Evolutionary conservation across 2,797 vertebrate genomes (phyloP).

Genomic region (Podarcis lilfordi): DNA sequence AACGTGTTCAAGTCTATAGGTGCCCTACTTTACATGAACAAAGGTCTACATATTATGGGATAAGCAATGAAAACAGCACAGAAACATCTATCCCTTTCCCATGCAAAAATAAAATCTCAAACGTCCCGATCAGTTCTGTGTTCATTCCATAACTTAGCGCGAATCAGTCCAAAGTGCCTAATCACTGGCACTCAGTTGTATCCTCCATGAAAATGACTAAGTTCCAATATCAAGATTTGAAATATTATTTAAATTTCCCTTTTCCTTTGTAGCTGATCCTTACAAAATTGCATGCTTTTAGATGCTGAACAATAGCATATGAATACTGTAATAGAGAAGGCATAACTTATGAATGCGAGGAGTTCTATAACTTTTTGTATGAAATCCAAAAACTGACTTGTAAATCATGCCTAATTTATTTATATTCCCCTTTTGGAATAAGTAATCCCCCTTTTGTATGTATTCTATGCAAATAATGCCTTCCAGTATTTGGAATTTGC

Average conservation of each 20-base stretch:
- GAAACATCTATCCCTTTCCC: not conserved
- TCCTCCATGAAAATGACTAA: not conserved
- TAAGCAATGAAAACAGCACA: not conserved
- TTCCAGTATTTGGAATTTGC: slow-evolving; percentile 31
- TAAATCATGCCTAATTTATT: slow-evolving; percentile 10
- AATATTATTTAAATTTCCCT: not conserved
- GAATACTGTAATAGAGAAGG: not conserved
- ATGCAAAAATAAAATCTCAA: not conserved
- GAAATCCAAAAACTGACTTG: slow-evolving; percentile 2
- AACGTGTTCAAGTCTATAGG: not conserved
- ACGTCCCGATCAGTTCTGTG: not conserved
- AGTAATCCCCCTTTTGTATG: slow-evolving; percentile 15
- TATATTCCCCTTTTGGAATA: not conserved
- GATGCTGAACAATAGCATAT: not conserved
- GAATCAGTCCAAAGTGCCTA: not conserved
- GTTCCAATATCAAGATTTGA: not conserved
- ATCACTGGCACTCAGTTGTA: not conserved
- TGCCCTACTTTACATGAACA: not conserved
- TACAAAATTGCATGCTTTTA: not conserved
- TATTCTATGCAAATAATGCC: not conserved
- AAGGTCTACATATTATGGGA: not conserved
- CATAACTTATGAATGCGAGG: not conserved
- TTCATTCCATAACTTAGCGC: not conserved
- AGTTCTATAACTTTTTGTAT: not conserved
- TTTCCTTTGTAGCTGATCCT: not conserved